These are phyloP conservation scores for Cygnus buccinator DNA, from an alignment of 2,113 vertebrate genomes.

Conservation along the genomic window DNA sequence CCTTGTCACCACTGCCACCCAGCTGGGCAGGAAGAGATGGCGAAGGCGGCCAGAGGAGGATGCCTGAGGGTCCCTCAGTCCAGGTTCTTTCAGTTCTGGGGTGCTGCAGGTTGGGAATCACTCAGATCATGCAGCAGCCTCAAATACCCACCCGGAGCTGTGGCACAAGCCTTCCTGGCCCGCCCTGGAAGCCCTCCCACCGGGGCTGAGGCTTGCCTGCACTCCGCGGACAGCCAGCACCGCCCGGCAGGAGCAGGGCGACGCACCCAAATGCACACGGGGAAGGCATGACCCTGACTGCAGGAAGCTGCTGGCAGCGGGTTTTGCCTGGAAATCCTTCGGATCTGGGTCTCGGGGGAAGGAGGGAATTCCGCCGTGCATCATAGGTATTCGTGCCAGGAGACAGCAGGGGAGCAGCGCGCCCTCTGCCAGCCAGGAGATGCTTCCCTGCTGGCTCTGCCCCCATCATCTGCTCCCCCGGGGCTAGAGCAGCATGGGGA, in stretches of 20 bases:
- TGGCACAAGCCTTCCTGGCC: background rate
- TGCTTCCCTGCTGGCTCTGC: background rate
- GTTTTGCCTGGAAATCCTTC: background rate
- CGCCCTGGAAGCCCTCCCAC: background rate
- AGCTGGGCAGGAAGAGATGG: background rate
- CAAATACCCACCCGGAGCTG: background rate
- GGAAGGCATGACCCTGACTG: accelerated
- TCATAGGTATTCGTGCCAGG: accelerated
- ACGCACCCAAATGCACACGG: background rate
- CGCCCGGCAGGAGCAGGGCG: background rate
- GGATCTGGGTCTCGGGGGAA: background rate
- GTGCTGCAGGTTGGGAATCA: background rate
- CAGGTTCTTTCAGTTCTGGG: background rate
- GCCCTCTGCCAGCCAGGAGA: background rate
- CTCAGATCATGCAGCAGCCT: background rate
- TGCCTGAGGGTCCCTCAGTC: background rate
- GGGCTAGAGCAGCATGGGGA: background rate
- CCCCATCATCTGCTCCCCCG: background rate
- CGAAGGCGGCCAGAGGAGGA: background rate
- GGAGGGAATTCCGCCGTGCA: background rate
- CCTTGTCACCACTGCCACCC: background rate
- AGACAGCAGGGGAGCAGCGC: background rate
- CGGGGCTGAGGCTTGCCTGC: accelerated
- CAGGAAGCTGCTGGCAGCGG: background rate
- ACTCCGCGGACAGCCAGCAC: background rate